These are phyloP conservation scores for Rostratula benghalensis DNA, from an alignment of 2,113 vertebrate genomes.

Conservation along the genomic window DNA sequence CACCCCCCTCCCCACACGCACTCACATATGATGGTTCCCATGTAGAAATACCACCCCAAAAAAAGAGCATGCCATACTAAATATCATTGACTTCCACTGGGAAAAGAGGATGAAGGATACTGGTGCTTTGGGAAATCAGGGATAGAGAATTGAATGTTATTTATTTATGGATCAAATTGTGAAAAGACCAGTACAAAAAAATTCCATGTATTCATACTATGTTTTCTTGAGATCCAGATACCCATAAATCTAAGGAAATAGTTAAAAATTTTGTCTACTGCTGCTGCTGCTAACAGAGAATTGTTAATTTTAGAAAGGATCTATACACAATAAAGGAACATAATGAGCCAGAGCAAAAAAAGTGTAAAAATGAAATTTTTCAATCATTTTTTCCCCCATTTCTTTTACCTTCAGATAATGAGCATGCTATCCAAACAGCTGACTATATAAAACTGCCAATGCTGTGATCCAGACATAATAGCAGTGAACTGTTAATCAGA, in stretches of 20 bases:
- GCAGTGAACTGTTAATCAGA: slow-evolving; percentile 22
- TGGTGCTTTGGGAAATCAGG: neutral
- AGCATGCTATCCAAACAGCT: slow-evolving; percentile 19
- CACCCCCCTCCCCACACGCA: neutral
- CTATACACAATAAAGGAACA: neutral
- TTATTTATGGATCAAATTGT: slow-evolving; percentile 19
- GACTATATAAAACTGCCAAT: slow-evolving; percentile 4
- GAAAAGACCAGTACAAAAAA: neutral
- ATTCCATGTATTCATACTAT: neutral
- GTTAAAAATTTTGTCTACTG: neutral
- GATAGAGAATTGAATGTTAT: neutral
- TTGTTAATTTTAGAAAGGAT: neutral
- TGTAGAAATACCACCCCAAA: neutral
- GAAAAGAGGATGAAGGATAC: slow-evolving; percentile 7
- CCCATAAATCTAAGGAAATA: neutral
- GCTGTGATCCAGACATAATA: slow-evolving; percentile 27
- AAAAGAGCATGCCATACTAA: slow-evolving; percentile 9
- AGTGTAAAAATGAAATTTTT: neutral
- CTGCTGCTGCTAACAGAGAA: neutral
- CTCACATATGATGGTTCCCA: neutral
- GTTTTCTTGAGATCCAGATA: neutral
- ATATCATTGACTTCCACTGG: slow-evolving; percentile 2
- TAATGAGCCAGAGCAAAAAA: neutral
- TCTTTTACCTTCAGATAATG: slow-evolving; percentile 18
- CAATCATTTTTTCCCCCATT: neutral